phyloP scores from a whole-genome alignment of 2,113 vertebrate species.

The Chinchilla lanigera region DNA sequence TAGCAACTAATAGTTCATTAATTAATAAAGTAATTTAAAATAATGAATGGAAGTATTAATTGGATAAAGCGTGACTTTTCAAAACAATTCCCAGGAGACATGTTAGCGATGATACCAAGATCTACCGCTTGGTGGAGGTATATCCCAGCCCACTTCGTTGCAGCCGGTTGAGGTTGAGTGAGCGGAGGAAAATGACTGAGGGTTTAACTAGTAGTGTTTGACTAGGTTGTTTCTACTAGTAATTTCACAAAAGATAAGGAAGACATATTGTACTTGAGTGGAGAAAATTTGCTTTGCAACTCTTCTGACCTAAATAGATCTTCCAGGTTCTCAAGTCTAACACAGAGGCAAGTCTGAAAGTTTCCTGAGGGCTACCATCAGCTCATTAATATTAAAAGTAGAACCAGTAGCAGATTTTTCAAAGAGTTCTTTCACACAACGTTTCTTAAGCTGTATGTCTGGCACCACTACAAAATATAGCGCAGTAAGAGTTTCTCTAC shows the following conservation, averaged over 20 bases:
- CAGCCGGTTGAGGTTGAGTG: too few species aligned
- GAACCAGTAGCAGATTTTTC: background rate
- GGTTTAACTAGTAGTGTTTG: background rate
- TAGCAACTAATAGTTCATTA: background rate
- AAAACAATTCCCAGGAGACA: background rate
- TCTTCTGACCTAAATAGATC: background rate
- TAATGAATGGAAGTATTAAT: background rate
- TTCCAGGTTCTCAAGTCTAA: background rate
- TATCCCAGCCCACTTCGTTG: background rate
- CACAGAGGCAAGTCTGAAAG: background rate
- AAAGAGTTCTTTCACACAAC: background rate
- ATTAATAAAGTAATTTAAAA: background rate
- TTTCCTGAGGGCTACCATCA: background rate
- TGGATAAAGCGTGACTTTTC: background rate
- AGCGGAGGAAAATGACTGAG: background rate
- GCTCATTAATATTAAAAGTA: background rate
- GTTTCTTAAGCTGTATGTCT: background rate
- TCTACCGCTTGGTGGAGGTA: background rate
- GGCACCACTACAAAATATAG: background rate
- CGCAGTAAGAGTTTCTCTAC: too few species aligned
- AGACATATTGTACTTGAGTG: background rate
- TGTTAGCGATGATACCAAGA: background rate
- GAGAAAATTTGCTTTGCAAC: background rate
- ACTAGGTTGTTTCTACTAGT: background rate
- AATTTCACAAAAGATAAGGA: background rate